phyloP scores from a whole-genome alignment of 2,113 vertebrate genomes.

The Struthidea cinerea region DNA sequence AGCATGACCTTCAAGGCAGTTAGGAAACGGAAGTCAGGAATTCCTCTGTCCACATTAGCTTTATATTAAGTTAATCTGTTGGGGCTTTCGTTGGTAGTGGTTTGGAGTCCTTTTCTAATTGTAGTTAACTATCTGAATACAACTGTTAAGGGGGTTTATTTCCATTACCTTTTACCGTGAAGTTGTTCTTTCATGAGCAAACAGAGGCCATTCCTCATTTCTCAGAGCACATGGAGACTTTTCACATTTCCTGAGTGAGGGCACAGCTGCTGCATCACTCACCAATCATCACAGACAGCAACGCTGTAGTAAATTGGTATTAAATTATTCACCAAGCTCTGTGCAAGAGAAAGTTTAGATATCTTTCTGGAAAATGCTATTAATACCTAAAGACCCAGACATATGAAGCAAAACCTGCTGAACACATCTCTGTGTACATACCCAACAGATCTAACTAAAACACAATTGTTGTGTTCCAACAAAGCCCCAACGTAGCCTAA shows the following conservation, averaged over 20 bases:
- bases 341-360: not conserved
- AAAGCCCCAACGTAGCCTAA: not conserved
- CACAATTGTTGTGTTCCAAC: not conserved
- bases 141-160: not conserved
- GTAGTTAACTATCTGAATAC: not conserved
- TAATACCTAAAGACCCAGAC: not conserved
- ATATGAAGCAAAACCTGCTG: not conserved
- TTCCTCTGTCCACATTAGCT: constrained; percentile 8
- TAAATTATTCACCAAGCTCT: constrained; percentile 3
- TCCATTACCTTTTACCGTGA: not conserved
- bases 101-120: not conserved
- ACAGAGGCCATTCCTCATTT: not conserved
- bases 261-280: not conserved
- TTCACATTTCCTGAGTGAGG: not conserved
- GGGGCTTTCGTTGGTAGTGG: not conserved
- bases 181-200: not conserved
- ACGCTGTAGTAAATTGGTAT: not conserved
- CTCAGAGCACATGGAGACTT: not conserved
- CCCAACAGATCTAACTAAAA: not conserved
- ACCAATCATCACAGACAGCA: not conserved
- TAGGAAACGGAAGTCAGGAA: not conserved
- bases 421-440: not conserved
- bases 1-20: not conserved
- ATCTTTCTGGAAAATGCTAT: not conserved
- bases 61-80: not conserved